phyloP scores from a whole-genome alignment of 1,140 invertebrate genomes.

The Drosophila sucinea region DNA sequence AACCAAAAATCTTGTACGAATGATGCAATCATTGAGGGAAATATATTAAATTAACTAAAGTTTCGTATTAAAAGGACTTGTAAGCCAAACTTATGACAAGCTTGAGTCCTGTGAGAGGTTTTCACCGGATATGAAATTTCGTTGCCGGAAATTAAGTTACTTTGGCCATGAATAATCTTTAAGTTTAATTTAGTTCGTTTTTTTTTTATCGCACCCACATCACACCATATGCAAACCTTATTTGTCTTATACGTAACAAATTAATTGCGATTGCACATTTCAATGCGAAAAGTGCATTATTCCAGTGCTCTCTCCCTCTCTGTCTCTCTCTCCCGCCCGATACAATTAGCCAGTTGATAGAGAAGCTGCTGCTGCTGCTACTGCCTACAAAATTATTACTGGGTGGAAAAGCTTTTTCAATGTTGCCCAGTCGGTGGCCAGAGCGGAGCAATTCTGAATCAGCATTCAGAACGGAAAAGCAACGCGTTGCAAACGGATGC shows the following conservation, averaged over 20 bases:
- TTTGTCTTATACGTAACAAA: background rate
- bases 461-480: conserved; percentile 76
- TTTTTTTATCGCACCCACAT: background rate
- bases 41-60: too few relatives aligned
- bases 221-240: conserved; percentile 1
- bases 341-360: conserved; percentile 4
- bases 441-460: conserved; percentile 43
- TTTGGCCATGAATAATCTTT: background rate
- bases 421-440: conserved; percentile 30
- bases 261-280: background rate
- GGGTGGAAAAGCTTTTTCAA: conserved; percentile 66
- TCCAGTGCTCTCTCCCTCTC: background rate
- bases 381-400: conserved; percentile 49
- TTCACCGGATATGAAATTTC: too few relatives aligned
- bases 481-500: conserved; percentile 69
- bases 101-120: too few relatives aligned
- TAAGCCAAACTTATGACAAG: too few relatives aligned
- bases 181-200: too few relatives aligned
- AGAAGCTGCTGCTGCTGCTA: conserved; percentile 17
- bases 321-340: background rate
- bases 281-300: background rate
- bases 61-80: too few relatives aligned
- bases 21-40: too few relatives aligned
- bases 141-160: background rate
- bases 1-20: too few relatives aligned